Percentiles rank a stretch among this genome's conserved stretches.
phyloP scores from a whole-genome alignment of 1,140 invertebrate genomes.

The Mya arenaria region DNA sequence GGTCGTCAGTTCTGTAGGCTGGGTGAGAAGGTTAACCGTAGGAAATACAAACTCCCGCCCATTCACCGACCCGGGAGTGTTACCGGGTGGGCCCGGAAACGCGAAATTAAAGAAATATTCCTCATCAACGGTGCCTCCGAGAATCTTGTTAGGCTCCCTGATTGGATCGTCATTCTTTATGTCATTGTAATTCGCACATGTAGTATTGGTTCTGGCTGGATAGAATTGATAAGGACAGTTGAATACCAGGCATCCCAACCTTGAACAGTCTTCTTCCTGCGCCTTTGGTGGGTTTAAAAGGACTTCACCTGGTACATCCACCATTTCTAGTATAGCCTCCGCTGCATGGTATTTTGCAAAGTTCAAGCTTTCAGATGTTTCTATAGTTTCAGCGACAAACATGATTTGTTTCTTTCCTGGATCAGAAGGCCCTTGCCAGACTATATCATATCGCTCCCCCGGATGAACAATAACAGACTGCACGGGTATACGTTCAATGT shows the following conservation, averaged over 20 bases:
- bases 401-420: slow-evolving; percentile 88
- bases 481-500: slow-evolving; percentile 87
- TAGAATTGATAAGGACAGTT: slow-evolving; percentile 19
- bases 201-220: background rate
- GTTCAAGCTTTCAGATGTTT: slow-evolving; percentile 73
- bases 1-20: slow-evolving; percentile 18
- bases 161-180: slow-evolving; percentile 8
- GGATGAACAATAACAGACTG: slow-evolving; percentile 72
- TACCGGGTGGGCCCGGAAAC: slow-evolving; percentile 27
- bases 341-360: slow-evolving; percentile 76
- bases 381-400: slow-evolving; percentile 86
- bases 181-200: background rate
- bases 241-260: background rate
- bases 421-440: slow-evolving; percentile 83
- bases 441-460: slow-evolving; percentile 93
- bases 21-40: slow-evolving; percentile 12
- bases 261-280: slow-evolving; percentile 20
- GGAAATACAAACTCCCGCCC: slow-evolving; percentile 30
- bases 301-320: slow-evolving; percentile 73
- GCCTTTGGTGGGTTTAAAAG: background rate
- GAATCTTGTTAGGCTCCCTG: background rate
- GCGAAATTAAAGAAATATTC: slow-evolving; percentile 52
- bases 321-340: slow-evolving; percentile 90
- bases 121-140: background rate
- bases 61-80: slow-evolving; percentile 42